A percentile compares a stretch with the other conserved stretches of the same genome.
Conservation (phyloP, 2,797 vertebrate genomes). For the Tadarida brasiliensis region DNA sequence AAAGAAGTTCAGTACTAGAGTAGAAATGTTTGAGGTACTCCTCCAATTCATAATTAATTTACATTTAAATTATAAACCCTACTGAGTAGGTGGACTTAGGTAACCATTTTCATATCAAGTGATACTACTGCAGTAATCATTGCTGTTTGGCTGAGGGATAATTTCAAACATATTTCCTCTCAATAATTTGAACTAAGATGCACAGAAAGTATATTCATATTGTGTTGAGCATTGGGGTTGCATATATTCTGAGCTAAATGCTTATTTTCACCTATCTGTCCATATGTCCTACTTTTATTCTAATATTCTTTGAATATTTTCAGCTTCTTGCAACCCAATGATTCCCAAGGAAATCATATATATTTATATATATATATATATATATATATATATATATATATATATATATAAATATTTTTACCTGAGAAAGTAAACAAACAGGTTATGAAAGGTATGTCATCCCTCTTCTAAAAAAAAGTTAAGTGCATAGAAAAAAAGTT, state of each 20-base stretch:
- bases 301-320: neutral
- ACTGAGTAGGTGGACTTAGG: neutral
- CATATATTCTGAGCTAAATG: neutral
- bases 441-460: neutral
- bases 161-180: neutral
- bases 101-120: neutral
- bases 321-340: neutral
- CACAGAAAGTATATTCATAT: neutral
- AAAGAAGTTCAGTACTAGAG: neutral
- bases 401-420: no score
- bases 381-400: no score
- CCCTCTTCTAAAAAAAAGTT: neutral
- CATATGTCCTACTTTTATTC: neutral
- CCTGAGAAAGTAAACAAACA: neutral
- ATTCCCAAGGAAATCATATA: neutral
- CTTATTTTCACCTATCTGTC: neutral
- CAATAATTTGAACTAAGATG: neutral
- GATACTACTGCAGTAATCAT: neutral
- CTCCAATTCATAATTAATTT: neutral
- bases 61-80: neutral
- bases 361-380: no score
- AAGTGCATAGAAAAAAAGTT: neutral
- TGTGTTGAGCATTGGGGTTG: neutral
- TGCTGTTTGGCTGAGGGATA: neutral
- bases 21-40: neutral